Base-by-base conservation (phyloP, 2,888 invertebrate genomes). In the Drosophila meridionalis region DNA sequence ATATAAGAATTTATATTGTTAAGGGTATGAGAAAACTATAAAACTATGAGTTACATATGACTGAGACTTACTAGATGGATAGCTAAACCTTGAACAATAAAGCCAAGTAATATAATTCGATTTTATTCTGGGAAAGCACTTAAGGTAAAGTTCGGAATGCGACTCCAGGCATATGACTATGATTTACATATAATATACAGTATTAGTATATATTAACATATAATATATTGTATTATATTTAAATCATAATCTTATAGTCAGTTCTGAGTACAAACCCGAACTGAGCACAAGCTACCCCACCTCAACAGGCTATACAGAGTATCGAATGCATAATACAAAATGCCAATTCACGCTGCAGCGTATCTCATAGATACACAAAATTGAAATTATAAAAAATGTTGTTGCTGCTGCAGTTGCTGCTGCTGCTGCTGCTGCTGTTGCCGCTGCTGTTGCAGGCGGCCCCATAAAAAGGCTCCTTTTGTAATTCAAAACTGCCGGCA, bases 291-390 rank as follows among this genome's bases (percentile, higher is more conserved):
- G 52, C 30, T 11, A 34, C 26, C 61, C 42, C 2, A 43, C 9
- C 3, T 9, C 0, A 4, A 0, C 32, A 38, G n/a, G 6, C 3
- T 32, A 9, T 42, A 8, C 42, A 42, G 60, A 43, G 52, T 40
- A 71, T 26, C 50, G 64, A 84, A 80, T 80, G 84, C 82, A 69
- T 72, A 62, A 72, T 69, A 59, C 62, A 85, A 84, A 84, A 87
- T 89, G 88, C 83, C 83, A 84, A 84, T 87, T 90, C 85, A 78
- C 66, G 81, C 57, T 59, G 72, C 64, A 66, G 80, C 80, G 73
- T 87, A 84, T 87, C 85, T 84, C 72, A 79, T 69, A 84, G 83
- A 76, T 84, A 85, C 85, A 87, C 71, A 83, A 78, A 80, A 86
- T 76, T 86, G 69, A 85, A 89, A 85, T 85, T 83, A 82, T 82